Evolutionary conservation across 30 jellyfish, hydroid and myxozoan genomes (phyloP), one percentile per base, ranked within the genome.

Genomic region (Hydractinia echinata): DNA sequence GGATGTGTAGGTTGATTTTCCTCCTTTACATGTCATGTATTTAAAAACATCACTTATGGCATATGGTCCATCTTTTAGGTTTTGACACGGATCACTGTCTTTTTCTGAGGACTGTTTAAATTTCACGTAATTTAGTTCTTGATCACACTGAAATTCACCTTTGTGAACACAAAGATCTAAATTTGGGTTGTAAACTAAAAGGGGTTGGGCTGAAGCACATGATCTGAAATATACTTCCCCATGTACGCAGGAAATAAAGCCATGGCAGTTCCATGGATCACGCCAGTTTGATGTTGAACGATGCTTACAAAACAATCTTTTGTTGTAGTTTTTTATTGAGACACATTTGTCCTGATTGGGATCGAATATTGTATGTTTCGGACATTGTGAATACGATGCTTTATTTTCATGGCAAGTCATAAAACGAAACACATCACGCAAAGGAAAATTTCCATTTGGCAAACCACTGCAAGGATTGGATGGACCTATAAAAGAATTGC

Each of bases 191-290:
- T 72, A 72, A 19, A 72, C 81, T 16, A 72, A 52, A 13, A 2
- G 70, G 0, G 70, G 70, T 4, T 44, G 62, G 16, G 55, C 70
- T 10, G 8, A 7, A 7, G 81, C 62, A 72, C 81, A 72, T 72
- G 39, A 7, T 58, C 39, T 72, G 16, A 72, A 44, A 15, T 72
- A 72, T 19, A 15, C 49, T 7, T 72, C 49, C 49, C 55, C 39
- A 52, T 7, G 81, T 4, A 51, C 56, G 49, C 81, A 72, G 49
- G 81, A 21, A 30, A 72, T 72, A 58, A 5, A 72, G 52, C 81
- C 81, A 72, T 72, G 81, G 1, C 81, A 72, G 49, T 72, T 58
- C 81, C 81, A 72, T 19, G 81, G 81, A 58, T 72, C 49, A 7
- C 81, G 72, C 81, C 81, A 72, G 49, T 72, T 72, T 8, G 81